Evolutionary conservation across 2,113 vertebrate species (phyloP), one percentile per base, ranked within the genome.

Genomic region (Stegastes partitus): DNA sequence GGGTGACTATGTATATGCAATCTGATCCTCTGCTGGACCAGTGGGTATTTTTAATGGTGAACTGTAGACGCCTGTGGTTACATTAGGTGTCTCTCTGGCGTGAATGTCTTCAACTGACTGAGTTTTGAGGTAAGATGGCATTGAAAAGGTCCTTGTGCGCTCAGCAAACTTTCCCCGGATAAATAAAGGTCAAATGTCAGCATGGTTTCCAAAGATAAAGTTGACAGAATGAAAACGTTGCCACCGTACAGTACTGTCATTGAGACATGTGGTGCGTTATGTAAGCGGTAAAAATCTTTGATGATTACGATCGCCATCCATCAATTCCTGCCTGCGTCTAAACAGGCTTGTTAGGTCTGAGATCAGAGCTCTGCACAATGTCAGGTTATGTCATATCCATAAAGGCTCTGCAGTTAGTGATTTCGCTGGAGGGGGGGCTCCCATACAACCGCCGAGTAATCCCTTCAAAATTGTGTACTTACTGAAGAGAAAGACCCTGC

Each of bases 401-500:
- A 21, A 55, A 73, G 49, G 53, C 51, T 50, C n/a, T 47, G 34
- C 49, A 55, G 44, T 57, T 16, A 25, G 22, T 21, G 37, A 68
- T 83, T 81, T 71, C 1, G 31, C 70, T 59, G 28, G 34, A 73
- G 67, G 81, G 50, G 39, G 31, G 51, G 16, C 54, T 85, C 8
- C 57, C 16, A 50, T 57, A 51, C 12, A 68, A 61, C 22, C 3
- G 15, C 34, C 25, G 42, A 44, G 28, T 74, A 82, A 84, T 55
- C 63, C 5, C 2, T 74, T 82, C 31, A 76, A 83, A 85, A 84
- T 66, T 5, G 77, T 62, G 25, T 69, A 22, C 75, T 74, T 82
- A 55, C 11, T 56, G 15, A 22, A 79, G 31, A 73, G 34, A 62
- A 53, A 16, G 39, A 77, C 62, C 44, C 45, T 55, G 28, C 14